Conservation (phyloP, 2,888 invertebrate species). For the Podabrus alpinus region DNA sequence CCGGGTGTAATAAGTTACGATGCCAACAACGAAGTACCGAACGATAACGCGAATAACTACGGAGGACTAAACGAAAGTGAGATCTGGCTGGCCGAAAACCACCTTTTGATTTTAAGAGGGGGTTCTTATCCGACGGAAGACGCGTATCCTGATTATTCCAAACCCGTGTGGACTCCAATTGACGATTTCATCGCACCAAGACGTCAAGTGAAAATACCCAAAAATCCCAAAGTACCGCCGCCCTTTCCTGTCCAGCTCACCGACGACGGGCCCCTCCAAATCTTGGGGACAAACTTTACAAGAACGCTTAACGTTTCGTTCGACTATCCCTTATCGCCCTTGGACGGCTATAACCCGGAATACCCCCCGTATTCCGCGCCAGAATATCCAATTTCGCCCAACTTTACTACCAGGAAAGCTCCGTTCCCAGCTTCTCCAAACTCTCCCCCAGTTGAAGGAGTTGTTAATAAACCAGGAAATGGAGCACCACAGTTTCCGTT, state of each 20-base stretch:
- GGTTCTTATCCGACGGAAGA: conserved; percentile 63
- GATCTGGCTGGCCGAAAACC: conserved; percentile 90
- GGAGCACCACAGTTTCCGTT: conserved; percentile 61
- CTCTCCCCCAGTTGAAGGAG: conserved; percentile 60
- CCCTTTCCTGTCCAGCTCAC: conserved; percentile 91
- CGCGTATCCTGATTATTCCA: conserved; percentile 57
- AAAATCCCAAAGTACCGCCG: conserved; percentile 83
- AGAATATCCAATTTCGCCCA: conserved; percentile 66
- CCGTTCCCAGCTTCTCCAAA: conserved; percentile 66
- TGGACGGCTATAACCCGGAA: conserved; percentile 52
- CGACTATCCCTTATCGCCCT: conserved; percentile 53
- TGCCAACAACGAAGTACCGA: conserved; percentile 78
- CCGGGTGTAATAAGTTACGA: conserved; percentile 83
- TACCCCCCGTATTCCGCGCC: conserved; percentile 62
- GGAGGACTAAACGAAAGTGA: conserved; percentile 84
- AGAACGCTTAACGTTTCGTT: conserved; percentile 72
- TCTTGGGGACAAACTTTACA: conserved; percentile 81
- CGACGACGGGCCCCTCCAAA: conserved; percentile 84
- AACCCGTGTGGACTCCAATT: conserved; percentile 73
- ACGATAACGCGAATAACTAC: conserved; percentile 77
- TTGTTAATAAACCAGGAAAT: conserved; percentile 51
- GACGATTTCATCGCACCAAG: conserved; percentile 83
- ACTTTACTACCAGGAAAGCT: conserved; percentile 69
- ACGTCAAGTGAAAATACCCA: conserved; percentile 83
- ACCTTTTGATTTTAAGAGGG: conserved; percentile 80